Percentiles rank a stretch among this genome's conserved stretches.
phyloP scores from a whole-genome alignment of 2,797 vertebrate genomes.

The Rhabdophis nuchalis region DNA sequence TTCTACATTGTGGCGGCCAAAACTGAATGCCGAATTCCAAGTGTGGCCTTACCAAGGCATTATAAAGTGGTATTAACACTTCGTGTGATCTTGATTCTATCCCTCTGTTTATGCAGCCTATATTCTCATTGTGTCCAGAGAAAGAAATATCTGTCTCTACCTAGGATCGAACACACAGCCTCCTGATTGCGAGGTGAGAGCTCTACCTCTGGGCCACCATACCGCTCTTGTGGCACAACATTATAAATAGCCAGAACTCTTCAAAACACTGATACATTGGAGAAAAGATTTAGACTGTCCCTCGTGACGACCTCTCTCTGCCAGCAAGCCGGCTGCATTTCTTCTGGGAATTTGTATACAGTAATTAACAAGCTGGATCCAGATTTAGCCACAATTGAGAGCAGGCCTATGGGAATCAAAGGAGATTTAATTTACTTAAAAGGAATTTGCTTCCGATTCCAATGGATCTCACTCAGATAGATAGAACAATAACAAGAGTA shows the following conservation, averaged over 20 bases:
- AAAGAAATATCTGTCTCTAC: no score
- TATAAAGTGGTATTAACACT: no score
- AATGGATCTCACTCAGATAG: background rate
- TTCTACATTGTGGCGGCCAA: no score
- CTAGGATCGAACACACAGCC: no score
- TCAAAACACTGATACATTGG: background rate
- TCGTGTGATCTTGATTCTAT: no score
- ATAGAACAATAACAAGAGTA: background rate
- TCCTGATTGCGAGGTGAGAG: no score
- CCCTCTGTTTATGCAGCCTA: no score
- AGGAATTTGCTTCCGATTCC: background rate
- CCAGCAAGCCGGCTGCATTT: background rate
- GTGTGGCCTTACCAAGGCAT: no score
- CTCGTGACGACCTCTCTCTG: conserved; percentile 10
- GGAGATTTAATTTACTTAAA: background rate
- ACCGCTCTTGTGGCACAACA: background rate
- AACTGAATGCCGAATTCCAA: no score
- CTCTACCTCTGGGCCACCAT: no score
- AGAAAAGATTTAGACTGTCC: background rate
- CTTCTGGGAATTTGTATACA: conserved; percentile 13
- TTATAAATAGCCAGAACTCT: background rate
- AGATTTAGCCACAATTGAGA: background rate
- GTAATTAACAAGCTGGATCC: conserved; percentile 5
- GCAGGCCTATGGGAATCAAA: background rate
- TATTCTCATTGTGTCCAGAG: no score